A percentile compares a stretch with the other conserved stretches of the same genome.
These are phyloP conservation scores for Bradypodion ventrale DNA, from an alignment of 2,797 vertebrate genomes.

Conservation along the genomic window DNA sequence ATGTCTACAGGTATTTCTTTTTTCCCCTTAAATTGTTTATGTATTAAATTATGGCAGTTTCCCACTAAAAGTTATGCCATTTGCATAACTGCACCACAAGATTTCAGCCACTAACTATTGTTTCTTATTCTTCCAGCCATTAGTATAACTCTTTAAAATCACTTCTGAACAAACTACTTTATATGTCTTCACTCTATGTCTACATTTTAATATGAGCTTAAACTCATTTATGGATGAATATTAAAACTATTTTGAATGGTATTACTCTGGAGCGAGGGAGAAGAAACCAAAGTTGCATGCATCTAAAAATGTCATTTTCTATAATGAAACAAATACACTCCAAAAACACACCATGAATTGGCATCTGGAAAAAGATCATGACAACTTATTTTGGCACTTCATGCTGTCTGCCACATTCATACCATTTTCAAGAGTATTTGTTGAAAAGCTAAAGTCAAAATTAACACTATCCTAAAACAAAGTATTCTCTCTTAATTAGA, in stretches of 20 bases:
- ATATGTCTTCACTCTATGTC: neutral
- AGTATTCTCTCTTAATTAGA: conserved; percentile 33
- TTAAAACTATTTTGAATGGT: neutral
- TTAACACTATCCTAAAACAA: conserved; percentile 32
- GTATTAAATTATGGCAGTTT: too few species aligned
- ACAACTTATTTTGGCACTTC: conserved; percentile 39
- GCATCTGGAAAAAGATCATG: conserved; percentile 27
- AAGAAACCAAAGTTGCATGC: neutral
- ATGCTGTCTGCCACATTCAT: conserved; percentile 31
- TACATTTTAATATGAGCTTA: neutral
- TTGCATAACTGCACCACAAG: neutral
- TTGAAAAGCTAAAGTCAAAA: conserved; percentile 39
- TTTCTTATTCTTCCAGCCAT: neutral
- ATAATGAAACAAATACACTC: neutral
- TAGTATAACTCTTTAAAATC: neutral
- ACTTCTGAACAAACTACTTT: neutral
- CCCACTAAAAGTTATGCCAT: neutral
- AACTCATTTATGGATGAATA: neutral
- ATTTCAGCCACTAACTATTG: neutral
- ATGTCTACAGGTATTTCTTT: too few species aligned
- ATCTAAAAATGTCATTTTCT: neutral
- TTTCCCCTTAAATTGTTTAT: too few species aligned
- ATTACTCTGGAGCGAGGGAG: neutral
- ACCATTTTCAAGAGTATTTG: conserved; percentile 32
- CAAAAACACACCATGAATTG: conserved; percentile 10